A percentile compares a stretch with the other conserved stretches of the same genome.
Conservation (phyloP, 2,113 vertebrate species). For the Grantiella picta region DNA sequence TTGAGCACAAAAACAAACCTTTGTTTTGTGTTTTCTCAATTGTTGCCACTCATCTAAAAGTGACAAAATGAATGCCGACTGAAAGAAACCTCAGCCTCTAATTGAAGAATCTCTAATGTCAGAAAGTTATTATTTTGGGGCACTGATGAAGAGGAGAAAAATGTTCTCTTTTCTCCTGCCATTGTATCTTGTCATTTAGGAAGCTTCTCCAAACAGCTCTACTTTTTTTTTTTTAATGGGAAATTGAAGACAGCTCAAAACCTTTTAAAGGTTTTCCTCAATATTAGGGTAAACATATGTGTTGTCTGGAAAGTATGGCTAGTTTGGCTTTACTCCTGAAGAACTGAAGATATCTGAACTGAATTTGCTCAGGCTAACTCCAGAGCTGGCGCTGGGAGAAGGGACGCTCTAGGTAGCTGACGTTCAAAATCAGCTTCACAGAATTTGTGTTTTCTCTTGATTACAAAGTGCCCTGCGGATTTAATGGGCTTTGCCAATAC, state of each 20-base stretch:
- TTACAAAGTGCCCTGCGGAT: not conserved
- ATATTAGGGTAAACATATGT: not conserved
- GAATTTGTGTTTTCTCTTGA: not conserved
- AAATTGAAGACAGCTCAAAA: not conserved
- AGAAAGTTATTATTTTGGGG: not conserved
- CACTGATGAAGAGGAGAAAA: not conserved
- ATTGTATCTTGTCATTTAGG: not conserved
- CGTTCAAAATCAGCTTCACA: not conserved
- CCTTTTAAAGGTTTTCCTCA: not conserved
- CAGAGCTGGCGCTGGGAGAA: not conserved
- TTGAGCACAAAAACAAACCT: not conserved
- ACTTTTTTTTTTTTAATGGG: not conserved
- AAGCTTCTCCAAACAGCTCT: not conserved
- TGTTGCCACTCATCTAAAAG: not conserved
- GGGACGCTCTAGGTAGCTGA: not conserved
- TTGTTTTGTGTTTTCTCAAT: not conserved
- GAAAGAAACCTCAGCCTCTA: not conserved
- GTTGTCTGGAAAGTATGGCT: not conserved
- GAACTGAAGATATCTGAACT: not conserved
- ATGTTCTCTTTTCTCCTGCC: not conserved
- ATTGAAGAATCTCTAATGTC: not conserved
- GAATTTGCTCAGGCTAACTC: not conserved
- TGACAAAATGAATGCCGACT: not conserved
- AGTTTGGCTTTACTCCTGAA: not conserved
- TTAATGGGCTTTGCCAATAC: not conserved